phyloP scores from a whole-genome alignment of 1,140 invertebrate species.

The Gonioctena quinquepunctata region DNA sequence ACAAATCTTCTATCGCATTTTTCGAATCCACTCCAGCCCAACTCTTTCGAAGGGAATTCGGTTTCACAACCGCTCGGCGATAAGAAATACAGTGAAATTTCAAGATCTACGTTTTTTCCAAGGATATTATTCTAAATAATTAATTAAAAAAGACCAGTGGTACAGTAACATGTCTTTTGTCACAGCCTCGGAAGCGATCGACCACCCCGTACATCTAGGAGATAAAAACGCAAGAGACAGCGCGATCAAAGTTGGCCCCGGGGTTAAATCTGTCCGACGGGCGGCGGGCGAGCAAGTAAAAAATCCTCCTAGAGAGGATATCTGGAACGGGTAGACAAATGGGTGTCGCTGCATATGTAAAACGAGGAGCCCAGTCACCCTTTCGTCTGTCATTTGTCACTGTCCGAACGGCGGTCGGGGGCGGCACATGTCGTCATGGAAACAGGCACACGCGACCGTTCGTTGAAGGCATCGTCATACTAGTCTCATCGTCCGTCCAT shows the following conservation, averaged over 20 bases:
- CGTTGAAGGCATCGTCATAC: slow-evolving; percentile 22
- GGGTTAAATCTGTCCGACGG: neutral
- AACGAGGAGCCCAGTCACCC: slow-evolving; percentile 52
- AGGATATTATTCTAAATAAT: no score
- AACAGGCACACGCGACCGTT: slow-evolving; percentile 24
- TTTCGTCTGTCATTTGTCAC: slow-evolving; percentile 54
- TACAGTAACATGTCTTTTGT: no score
- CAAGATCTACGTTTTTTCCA: no score
- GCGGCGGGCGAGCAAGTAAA: slow-evolving; percentile 17
- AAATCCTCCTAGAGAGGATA: slow-evolving; percentile 19
- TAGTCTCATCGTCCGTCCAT: slow-evolving; percentile 21
- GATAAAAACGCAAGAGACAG: neutral
- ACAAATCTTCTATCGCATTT: no score
- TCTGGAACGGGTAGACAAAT: slow-evolving; percentile 50
- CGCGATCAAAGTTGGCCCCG: neutral
- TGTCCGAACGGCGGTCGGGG: slow-evolving; percentile 46
- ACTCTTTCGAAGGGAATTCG: no score
- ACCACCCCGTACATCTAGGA: neutral
- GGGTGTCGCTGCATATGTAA: slow-evolving; percentile 56
- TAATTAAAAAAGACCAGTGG: no score
- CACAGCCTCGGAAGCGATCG: no score
- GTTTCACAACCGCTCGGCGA: no score
- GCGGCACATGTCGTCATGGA: slow-evolving; percentile 49
- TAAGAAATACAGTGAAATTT: no score
- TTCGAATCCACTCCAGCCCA: no score